These are phyloP conservation scores for Apamea monoglypha DNA, from an alignment of 2,888 invertebrate genomes.

Conservation along the genomic window DNA sequence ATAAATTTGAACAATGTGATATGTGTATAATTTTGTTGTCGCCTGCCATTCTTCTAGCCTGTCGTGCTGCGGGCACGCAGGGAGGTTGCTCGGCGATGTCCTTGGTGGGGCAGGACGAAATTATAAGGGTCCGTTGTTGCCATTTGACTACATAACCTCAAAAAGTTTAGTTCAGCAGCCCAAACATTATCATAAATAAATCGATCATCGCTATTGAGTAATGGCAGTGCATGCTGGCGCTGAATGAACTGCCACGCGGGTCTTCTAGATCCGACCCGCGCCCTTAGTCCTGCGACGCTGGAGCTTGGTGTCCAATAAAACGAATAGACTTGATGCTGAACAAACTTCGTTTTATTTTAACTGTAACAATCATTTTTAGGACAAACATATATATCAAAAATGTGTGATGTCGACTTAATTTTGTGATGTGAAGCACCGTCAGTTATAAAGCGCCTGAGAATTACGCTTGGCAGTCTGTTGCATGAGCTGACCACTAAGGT, in stretches of 20 bases:
- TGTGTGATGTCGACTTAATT: too few relatives aligned
- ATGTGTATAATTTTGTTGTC: slow-evolving; percentile 15
- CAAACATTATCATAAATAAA: not conserved
- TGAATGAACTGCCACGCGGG: not conserved
- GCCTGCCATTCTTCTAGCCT: not conserved
- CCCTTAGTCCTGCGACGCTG: not conserved
- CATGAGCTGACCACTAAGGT: too few relatives aligned
- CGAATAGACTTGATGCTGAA: not conserved
- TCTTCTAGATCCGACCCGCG: not conserved
- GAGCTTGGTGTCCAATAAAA: not conserved
- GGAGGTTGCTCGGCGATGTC: not conserved
- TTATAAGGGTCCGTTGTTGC: not conserved
- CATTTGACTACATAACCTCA: not conserved
- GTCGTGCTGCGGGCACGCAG: not conserved
- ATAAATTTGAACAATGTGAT: slow-evolving; percentile 59
- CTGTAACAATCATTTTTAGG: too few relatives aligned
- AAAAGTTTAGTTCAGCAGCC: not conserved
- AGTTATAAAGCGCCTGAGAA: too few relatives aligned
- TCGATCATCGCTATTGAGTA: not conserved
- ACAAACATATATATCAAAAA: too few relatives aligned
- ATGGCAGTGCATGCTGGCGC: not conserved
- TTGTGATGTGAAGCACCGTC: too few relatives aligned
- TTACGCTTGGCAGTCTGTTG: too few relatives aligned
- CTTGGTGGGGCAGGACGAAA: not conserved
- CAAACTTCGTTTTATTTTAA: not conserved